Percentiles rank a stretch among this genome's conserved stretches.
Evolutionary conservation across 2,888 invertebrate genomes (phyloP).

Genomic region (Crocallis elinguaria): DNA sequence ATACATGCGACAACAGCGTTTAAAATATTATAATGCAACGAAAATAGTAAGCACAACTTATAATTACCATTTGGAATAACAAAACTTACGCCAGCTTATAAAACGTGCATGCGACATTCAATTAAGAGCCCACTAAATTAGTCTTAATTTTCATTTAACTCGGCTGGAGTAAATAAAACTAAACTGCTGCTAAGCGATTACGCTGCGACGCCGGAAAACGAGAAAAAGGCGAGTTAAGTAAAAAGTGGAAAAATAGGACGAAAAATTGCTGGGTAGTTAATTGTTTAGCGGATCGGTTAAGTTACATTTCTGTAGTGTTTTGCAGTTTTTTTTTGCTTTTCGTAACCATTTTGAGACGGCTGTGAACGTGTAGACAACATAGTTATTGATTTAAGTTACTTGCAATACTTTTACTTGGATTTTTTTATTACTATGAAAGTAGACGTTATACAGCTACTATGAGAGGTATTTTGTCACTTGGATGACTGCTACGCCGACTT

Average conservation of each 20-base stretch:
- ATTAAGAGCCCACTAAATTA: conserved; percentile 41
- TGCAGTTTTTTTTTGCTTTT: too few relatives aligned
- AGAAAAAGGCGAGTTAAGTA: conserved; percentile 16
- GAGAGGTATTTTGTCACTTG: too few relatives aligned
- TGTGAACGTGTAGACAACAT: too few relatives aligned
- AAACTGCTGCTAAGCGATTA: conserved; percentile 44
- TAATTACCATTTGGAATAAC: background rate
- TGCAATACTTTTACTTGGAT: too few relatives aligned
- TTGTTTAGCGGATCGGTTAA: conserved; percentile 20
- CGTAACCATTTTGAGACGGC: too few relatives aligned
- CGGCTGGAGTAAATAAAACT: conserved; percentile 43
- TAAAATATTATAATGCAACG: too few relatives aligned
- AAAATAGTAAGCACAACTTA: background rate
- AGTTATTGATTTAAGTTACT: too few relatives aligned
- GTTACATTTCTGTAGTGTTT: too few relatives aligned
- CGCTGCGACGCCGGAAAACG: conserved; percentile 31
- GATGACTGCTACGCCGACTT: too few relatives aligned
- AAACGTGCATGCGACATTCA: conserved; percentile 35
- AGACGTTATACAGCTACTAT: too few relatives aligned
- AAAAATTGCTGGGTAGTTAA: conserved; percentile 16
- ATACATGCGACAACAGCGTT: too few relatives aligned
- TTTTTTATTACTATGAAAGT: too few relatives aligned
- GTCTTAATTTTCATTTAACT: conserved; percentile 34
- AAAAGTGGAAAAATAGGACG: conserved; percentile 20
- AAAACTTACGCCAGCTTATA: background rate